These are phyloP conservation scores for Micromesistius poutassou DNA, from an alignment of 2,797 vertebrate species.

Conservation along the genomic window DNA sequence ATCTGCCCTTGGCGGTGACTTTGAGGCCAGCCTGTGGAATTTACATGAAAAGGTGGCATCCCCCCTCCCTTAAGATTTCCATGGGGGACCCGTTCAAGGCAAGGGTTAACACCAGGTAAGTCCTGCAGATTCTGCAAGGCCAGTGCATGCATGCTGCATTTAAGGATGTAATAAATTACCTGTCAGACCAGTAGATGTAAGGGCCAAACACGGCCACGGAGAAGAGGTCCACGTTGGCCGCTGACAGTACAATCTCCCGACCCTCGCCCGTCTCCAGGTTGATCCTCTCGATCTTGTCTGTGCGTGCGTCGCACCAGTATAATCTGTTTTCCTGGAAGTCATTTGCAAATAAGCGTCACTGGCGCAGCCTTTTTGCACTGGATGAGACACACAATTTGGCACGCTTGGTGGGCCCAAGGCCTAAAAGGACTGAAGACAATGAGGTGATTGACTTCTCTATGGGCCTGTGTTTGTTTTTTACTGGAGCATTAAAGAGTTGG, in stretches of 20 bases:
- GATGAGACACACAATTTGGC: background rate
- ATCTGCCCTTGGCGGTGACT: constrained; percentile 51
- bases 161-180: constrained; percentile 96
- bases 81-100: constrained; percentile 63
- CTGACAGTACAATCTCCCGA: constrained; percentile 94
- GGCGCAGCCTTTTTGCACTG: background rate
- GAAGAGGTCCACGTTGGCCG: constrained; percentile 96
- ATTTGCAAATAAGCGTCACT: background rate
- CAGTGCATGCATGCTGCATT: constrained; percentile 67
- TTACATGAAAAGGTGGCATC: constrained; percentile 51
- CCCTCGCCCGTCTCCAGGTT: constrained; percentile 96
- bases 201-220: constrained; percentile 95
- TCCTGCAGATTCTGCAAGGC: constrained; percentile 70
- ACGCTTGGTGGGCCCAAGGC: too few species aligned
- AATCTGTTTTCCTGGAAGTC: constrained; percentile 92
- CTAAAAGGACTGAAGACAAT: background rate
- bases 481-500: background rate
- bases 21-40: constrained; percentile 48
- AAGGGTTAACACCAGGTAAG: constrained; percentile 77
- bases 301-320: constrained; percentile 98
- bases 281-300: constrained; percentile 99
- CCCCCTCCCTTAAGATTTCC: constrained; percentile 36
- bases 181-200: constrained; percentile 99
- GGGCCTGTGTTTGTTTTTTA: background rate
- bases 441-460: background rate